These are phyloP conservation scores for Parnassius orleans DNA, from an alignment of 2,888 invertebrate genomes.

Conservation along the genomic window DNA sequence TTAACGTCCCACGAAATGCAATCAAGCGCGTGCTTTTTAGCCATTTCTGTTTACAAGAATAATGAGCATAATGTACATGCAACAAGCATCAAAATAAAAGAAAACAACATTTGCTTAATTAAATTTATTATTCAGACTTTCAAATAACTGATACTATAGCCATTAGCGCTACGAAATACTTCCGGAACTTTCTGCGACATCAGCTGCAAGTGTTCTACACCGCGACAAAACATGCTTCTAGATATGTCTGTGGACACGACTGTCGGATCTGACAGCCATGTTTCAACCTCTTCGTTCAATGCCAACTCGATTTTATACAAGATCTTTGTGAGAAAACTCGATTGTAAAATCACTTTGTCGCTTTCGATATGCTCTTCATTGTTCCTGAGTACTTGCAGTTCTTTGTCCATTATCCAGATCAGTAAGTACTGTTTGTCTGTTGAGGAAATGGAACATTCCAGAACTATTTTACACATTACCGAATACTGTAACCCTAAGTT, in stretches of 20 bases:
- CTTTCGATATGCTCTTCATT: constrained; percentile 41
- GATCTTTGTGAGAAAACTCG: constrained; percentile 78
- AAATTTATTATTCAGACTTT: constrained; percentile 58
- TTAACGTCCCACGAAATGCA: too few species aligned
- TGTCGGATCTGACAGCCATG: constrained; percentile 78
- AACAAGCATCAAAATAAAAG: neutral
- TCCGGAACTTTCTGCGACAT: constrained; percentile 80
- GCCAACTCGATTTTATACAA: constrained; percentile 76
- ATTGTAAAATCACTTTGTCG: constrained; percentile 59
- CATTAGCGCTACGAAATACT: constrained; percentile 77
- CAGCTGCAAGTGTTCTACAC: constrained; percentile 76
- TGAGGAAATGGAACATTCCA: constrained; percentile 70
- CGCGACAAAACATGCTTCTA: constrained; percentile 78
- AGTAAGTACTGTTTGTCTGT: constrained; percentile 75
- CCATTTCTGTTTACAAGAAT: too few species aligned
- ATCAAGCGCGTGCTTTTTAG: too few species aligned
- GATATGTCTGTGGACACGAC: constrained; percentile 78
- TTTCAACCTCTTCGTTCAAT: constrained; percentile 65
- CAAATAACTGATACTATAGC: constrained; percentile 82
- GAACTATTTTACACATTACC: constrained; percentile 77
- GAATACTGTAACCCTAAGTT: constrained; percentile 71
- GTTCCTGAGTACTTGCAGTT: constrained; percentile 73
- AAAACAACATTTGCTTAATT: neutral
- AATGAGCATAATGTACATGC: too few species aligned
- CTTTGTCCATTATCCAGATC: constrained; percentile 83